Evolutionary conservation across 2,888 invertebrate genomes (phyloP).

Genomic region (Elysia crispata): DNA sequence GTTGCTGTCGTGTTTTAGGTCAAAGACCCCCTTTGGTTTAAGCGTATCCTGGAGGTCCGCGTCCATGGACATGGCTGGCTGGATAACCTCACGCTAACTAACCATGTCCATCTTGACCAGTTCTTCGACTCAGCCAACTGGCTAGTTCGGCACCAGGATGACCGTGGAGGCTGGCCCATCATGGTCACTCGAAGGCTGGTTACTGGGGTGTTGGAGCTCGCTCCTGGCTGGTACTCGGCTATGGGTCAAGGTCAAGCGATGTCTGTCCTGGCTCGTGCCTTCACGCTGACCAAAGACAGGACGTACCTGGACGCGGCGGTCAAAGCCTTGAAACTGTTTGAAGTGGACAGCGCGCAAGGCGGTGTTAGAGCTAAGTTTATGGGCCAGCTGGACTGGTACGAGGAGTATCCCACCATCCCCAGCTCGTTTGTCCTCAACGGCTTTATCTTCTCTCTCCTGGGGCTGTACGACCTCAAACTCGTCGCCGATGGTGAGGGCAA

Average conservation of each 20-base stretch:
- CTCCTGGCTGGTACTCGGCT: constrained; percentile 95
- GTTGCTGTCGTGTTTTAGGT: neutral
- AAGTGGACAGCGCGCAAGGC: constrained; percentile 68
- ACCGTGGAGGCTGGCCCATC: constrained; percentile 84
- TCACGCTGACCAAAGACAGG: constrained; percentile 83
- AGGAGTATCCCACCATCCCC: constrained; percentile 98
- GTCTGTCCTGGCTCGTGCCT: constrained; percentile 94
- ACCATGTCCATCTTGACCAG: constrained; percentile 91
- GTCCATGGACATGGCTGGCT: constrained; percentile 74
- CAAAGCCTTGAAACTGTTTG: constrained; percentile 87
- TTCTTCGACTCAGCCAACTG: constrained; percentile 96
- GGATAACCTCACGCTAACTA: constrained; percentile 76
- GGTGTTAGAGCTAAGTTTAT: constrained; percentile 49
- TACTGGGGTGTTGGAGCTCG: constrained; percentile 78
- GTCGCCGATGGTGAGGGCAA: constrained; percentile 83
- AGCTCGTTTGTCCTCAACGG: constrained; percentile 96
- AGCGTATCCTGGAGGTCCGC: constrained; percentile 64
- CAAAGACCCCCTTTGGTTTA: constrained; percentile 49
- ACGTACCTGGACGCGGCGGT: constrained; percentile 89
- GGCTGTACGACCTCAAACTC: constrained; percentile 94
- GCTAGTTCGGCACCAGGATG: constrained; percentile 92
- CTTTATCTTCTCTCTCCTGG: constrained; percentile 97
- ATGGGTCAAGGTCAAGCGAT: constrained; percentile 98
- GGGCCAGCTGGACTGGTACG: constrained; percentile 89
- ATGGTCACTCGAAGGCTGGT: constrained; percentile 81